These are phyloP conservation scores for Nanorana parkeri DNA, from an alignment of 2,113 vertebrate genomes.

Conservation along the genomic window DNA sequence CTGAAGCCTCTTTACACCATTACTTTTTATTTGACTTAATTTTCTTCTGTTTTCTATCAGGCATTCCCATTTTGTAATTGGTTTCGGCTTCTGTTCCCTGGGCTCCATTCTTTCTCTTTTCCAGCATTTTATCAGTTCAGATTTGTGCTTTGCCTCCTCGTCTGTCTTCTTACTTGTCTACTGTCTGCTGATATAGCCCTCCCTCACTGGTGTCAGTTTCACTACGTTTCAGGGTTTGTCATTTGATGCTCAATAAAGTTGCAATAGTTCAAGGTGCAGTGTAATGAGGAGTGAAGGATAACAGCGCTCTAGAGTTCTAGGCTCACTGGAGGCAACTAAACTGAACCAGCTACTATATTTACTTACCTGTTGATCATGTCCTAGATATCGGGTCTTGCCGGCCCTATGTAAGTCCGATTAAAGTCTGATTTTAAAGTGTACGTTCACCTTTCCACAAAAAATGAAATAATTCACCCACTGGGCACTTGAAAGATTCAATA, in stretches of 20 bases:
- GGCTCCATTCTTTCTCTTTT: background rate
- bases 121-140: background rate
- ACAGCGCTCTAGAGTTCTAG: background rate
- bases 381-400: too few species aligned
- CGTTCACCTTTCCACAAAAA: too few species aligned
- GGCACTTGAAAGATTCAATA: too few species aligned
- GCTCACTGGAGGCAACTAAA: too few species aligned
- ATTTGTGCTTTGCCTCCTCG: background rate
- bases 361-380: too few species aligned
- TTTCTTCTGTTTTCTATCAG: background rate
- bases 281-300: background rate
- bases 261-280: background rate
- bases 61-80: background rate
- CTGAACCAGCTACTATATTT: too few species aligned
- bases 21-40: background rate
- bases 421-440: too few species aligned
- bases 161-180: background rate
- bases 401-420: too few species aligned
- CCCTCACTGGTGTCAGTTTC: background rate
- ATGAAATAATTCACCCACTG: too few species aligned
- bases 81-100: background rate
- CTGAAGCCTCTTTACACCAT: slow-evolving; percentile 2
- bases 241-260: slow-evolving; percentile 4
- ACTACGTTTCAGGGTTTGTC: background rate
- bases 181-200: background rate